A percentile compares a stretch with the other conserved stretches of the same genome.
phyloP scores from a whole-genome alignment of 2,797 vertebrate genomes.

The Oreortyx pictus region DNA sequence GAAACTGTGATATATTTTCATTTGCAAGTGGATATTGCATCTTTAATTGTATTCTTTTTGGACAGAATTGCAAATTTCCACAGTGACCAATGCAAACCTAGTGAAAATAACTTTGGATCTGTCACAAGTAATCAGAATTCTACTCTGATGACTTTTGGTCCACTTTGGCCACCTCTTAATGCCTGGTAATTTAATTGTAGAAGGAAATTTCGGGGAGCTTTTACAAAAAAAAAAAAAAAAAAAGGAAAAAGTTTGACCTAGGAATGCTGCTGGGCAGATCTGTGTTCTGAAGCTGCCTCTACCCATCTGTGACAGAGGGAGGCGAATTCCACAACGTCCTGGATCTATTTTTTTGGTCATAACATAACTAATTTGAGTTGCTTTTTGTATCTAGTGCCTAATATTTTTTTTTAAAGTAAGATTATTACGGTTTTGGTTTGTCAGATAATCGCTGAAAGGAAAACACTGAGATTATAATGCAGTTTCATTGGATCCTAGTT shows the following conservation, averaged over 20 bases:
- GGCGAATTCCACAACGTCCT: conserved; percentile 36
- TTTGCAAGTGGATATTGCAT: conserved; percentile 61
- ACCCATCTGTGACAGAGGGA: conserved; percentile 18
- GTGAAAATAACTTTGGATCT: conserved; percentile 63
- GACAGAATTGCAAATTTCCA: conserved; percentile 68
- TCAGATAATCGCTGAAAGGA: conserved; percentile 74
- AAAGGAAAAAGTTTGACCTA: not conserved
- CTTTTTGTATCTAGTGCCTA: conserved; percentile 59
- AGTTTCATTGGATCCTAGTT: conserved; percentile 63
- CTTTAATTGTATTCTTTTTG: conserved; percentile 69
- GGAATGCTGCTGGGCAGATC: conserved; percentile 16
- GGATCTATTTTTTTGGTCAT: conserved; percentile 61
- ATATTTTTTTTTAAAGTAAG: conserved; percentile 57
- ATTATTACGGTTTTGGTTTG: conserved; percentile 71
- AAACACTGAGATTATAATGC: conserved; percentile 72
- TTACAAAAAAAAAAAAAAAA: not conserved
- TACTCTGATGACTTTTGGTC: conserved; percentile 43
- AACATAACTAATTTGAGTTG: conserved; percentile 65
- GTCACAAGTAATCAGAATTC: conserved; percentile 57
- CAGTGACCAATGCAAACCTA: conserved; percentile 51
- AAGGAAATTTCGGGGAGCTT: conserved; percentile 36
- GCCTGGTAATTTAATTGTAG: conserved; percentile 56
- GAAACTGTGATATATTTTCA: conserved; percentile 59
- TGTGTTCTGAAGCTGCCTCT: not conserved
- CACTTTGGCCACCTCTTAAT: conserved; percentile 30